Evolutionary conservation across 2,113 vertebrate genomes (phyloP), one percentile per base, ranked within the genome.

Genomic region (Percopsis transmontana): DNA sequence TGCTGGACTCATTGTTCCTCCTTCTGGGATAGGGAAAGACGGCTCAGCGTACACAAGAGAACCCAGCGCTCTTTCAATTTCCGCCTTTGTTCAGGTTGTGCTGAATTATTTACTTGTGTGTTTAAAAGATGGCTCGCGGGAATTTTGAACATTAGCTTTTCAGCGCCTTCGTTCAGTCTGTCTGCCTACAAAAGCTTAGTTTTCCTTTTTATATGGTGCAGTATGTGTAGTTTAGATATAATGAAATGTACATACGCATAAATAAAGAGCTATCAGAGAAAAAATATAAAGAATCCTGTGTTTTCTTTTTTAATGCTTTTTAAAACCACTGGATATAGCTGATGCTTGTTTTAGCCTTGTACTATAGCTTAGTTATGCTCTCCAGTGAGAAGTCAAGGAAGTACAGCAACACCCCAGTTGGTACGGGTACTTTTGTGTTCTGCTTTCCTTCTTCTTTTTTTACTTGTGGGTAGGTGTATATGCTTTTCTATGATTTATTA

Each of bases 101-200:
- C 72, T 89, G 70, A 87, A 90, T 89, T 86, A 91, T 91, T 87
- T 79, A 90, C 67, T 41, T 69, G 56, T 66, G 79, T 84, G 85
- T 85, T 89, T 85, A 82, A 86, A 80, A 66, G 78, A 66, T 33
- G 5, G 39, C 84, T 76, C 60, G 1, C 40, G 77, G 87, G 87
- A 81, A 71, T 80, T 83, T 74, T 23, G 8, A 66, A 68, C 70
- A 74, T 64, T 75, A 11, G 69, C 68, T 77, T 62, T 68, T 39
- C 16, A 21, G 62, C 77, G 70, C 70, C 27, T 8, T 20, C 23
- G 3, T 74, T 70, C 45, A 19, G 45, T 67, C 59, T 42, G 74
- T 48, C 15, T n/a, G 68, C 64, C 58, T 45, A 65, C 47, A 69
- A 80, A 80, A 75, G 63, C 62, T 50, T 4, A 39, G 33, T 38